Base-by-base conservation (phyloP, 2,888 invertebrate species). In the Pardosa pseudoannulata region DNA sequence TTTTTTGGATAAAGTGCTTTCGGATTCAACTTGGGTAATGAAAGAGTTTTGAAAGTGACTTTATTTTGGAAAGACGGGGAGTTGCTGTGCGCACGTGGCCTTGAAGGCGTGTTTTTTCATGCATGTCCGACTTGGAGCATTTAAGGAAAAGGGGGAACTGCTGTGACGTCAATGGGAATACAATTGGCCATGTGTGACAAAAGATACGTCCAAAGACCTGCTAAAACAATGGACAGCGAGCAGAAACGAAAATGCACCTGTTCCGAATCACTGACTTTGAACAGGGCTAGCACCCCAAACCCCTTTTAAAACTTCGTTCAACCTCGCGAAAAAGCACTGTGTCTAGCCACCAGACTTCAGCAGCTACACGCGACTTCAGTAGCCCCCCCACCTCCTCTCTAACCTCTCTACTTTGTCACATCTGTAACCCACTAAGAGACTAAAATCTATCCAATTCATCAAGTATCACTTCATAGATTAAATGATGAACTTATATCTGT, bases 181-280 rank as follows among this genome's bases (percentile, higher is more conserved):
- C 76, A 83, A 83, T 83, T 83, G 82, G 62, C 75, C 82, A 83
- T 83, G 82, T 83, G 82, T 83, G 82, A 83, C 81, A 75, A 75
- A 67, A 82, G 81, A 82, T 75, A 72, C 71, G 82, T 83, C 76
- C 76, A 83, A 71, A 75, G 75, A 82, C 81, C 75, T 46, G 81
- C 31, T 82, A 76, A 82, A 76, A 82, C 82, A 82, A 83, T 83
- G 76, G 82, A 83, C 75, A 76, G 76, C 71, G 64, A 62, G 32
- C 64, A 39, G 28, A 41, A 50, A 73, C 41, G 31, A 68, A 78
- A 72, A 72, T 67, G 56, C 73, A 70, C 50, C 23, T 56, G 81
- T 82, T 82, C 75, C 81, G 50, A 82, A 68, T 23, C 62, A 70
- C 62, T 75, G 70, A 70, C 70, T 82, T 67, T 27, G 16, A 56